Evolutionary conservation across 2,797 vertebrate genomes (phyloP).

Genomic region (Otus scops): DNA sequence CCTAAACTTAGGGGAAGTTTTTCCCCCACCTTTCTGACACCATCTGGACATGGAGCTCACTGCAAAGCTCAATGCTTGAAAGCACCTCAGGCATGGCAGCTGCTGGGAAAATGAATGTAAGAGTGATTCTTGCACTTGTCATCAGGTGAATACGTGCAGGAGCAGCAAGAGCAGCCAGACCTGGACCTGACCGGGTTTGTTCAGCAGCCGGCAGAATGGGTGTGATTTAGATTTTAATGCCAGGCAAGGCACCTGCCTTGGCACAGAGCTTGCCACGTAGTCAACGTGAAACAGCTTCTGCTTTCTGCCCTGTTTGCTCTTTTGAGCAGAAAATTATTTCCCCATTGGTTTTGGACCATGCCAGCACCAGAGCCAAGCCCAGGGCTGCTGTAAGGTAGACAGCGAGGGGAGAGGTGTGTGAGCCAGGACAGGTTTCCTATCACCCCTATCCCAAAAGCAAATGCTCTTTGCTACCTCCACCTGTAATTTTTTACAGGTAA

Average conservation of each 20-base stretch:
- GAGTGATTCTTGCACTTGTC: neutral
- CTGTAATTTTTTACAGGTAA: neutral
- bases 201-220: neutral
- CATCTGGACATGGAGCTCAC: neutral
- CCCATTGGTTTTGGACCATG: neutral
- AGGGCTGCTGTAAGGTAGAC: neutral
- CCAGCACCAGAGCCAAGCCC: neutral
- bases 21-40: neutral
- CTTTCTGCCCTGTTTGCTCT: neutral
- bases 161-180: neutral
- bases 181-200: neutral
- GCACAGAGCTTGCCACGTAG: neutral
- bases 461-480: neutral
- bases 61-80: fast-evolving
- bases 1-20: neutral
- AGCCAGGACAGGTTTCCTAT: neutral
- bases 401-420: fast-evolving
- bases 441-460: neutral
- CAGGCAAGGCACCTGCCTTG: neutral
- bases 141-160: neutral
- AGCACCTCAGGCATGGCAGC: neutral
- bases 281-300: neutral
- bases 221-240: neutral
- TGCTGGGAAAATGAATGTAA: neutral
- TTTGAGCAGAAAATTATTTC: neutral